Evolutionary conservation across 92 coral and sea anemone genomes (phyloP), one percentile per base, ranked within the genome.

Genomic region (Porites lobata): DNA sequence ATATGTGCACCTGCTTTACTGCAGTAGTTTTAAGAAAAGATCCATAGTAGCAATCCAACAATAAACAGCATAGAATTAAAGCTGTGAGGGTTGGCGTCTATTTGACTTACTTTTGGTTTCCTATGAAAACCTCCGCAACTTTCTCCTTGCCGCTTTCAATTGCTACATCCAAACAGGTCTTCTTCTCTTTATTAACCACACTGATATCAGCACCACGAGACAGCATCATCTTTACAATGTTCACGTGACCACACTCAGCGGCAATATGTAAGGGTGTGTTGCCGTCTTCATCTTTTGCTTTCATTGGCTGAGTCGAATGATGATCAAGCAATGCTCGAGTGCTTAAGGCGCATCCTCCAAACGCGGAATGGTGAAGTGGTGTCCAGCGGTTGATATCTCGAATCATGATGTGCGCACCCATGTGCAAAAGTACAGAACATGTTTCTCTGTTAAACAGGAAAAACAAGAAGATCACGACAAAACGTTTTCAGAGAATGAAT

Each of bases 361-460:
- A 82, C 3, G 96, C 95, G 81, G 94, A 94, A 57, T 85, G 86
- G 65, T 94, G 98, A 38, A 94, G 90, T 0, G 93, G 75, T 88
- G 93, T 94, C 92, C 95, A 83, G 90, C 94, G 94, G 84, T 88
- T 94, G 68, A 78, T 94, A 81, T 92, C 96, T 80, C 86, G 80
- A 51, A 91, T 74, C 6, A 85, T 87, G 80, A 88, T 77, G 71
- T 93, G 92, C 9, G 96, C 98, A 18, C 98, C 98, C 38, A 84
- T 72, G 57, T 86, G 91, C 13, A 88, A 69, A 0, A 92, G 89
- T 38, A 62, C 71, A 73, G 83, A 62, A 24, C 96, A 92, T 26
- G 94, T 84, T 22, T 94, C 68, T 65, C 98, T 92, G 80, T 50
- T 9, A 21, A 22, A 13, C 24, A 61, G 65, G 13, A 7, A 20